Base-by-base conservation (phyloP, 1,140 invertebrate species). In the roundworm (Caenorhabditis elegans) region DNA sequence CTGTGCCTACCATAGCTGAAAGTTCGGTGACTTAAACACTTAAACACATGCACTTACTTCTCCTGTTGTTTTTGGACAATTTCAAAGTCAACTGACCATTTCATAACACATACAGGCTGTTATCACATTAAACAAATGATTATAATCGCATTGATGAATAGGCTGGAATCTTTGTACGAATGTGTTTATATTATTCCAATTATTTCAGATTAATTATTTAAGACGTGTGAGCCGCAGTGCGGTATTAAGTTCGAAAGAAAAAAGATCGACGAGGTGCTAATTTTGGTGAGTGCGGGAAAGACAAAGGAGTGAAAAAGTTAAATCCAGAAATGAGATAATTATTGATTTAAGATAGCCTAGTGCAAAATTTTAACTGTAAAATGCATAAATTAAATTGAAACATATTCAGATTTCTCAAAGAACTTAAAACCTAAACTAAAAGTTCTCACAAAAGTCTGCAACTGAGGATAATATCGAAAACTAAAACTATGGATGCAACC, bases 61-160 rank as follows among this genome's bases (percentile, higher is more conserved):
- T n/a, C n/a, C n/a, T n/a, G 5, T 34, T 60, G 34, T 60, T 60
- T 60, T 60, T 15, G 15, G 28, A 0, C 26, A 6, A 17, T 60
- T 70, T 70, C 28, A 70, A 70, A 22, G 60, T 70, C n/a, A 70
- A 39, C 31, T 39, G 60, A 39, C 60, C 26, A 17, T 60, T 60
- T 60, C 53, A 60, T 34, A 39, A 70, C 60, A 70, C 60, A 70
- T 70, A 70, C 60, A 70, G 19, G 11, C 34, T 70, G 11, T 70
- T 70, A 70, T 70, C 34, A 70, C 8, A 4, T 43, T 19, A 39
- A 17, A 70, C 28, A 39, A 8, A 70, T 70, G 1, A 39, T 39
- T 70, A 70, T 70, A 70, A 70, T 70, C 34, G 60, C 60, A 70
- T 70, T 70, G 60, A 70, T 70, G 60, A 70, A 70, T 70, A 10